Percentiles rank a stretch among this genome's conserved stretches.
These are phyloP conservation scores for Pachycephus smyrnensis DNA, from an alignment of 2,888 invertebrate species.

Conservation along the genomic window DNA sequence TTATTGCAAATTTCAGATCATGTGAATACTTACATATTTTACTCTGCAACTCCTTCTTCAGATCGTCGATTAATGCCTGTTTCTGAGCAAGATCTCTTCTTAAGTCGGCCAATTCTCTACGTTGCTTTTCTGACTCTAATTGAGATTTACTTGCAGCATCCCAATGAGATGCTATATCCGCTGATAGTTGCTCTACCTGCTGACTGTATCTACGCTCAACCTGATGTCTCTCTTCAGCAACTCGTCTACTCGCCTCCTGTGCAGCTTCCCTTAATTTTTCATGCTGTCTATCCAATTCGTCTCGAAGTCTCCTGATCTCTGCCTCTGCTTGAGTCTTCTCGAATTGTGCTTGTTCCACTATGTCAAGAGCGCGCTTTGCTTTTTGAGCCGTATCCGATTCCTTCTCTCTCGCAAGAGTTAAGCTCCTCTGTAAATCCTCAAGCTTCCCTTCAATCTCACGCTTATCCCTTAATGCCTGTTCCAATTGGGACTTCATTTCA, in stretches of 20 bases:
- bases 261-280: conserved; percentile 80
- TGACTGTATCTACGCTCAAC: conserved; percentile 80
- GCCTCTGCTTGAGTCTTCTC: conserved; percentile 82
- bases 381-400: conserved; percentile 75
- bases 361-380: conserved; percentile 77
- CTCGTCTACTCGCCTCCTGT: conserved; percentile 78
- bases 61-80: conserved; percentile 80
- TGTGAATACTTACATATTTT: conserved; percentile 73
- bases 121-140: conserved; percentile 83
- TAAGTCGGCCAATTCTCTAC: conserved; percentile 80
- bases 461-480: conserved; percentile 52
- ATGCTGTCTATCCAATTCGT: conserved; percentile 83
- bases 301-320: conserved; percentile 80
- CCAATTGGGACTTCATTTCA: conserved; percentile 48
- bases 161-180: conserved; percentile 84
- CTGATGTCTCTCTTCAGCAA: conserved; percentile 79
- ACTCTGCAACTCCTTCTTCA: conserved; percentile 82
- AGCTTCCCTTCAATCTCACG: conserved; percentile 63
- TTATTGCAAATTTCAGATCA: background rate
- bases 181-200: conserved; percentile 81
- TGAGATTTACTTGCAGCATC: conserved; percentile 79
- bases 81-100: conserved; percentile 83
- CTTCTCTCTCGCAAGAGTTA: conserved; percentile 75
- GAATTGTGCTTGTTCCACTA: conserved; percentile 81
- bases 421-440: conserved; percentile 76